Evolutionary conservation across 2,113 vertebrate species (phyloP), one percentile per base, ranked within the genome.

Genomic region (Thunnus maccoyii): DNA sequence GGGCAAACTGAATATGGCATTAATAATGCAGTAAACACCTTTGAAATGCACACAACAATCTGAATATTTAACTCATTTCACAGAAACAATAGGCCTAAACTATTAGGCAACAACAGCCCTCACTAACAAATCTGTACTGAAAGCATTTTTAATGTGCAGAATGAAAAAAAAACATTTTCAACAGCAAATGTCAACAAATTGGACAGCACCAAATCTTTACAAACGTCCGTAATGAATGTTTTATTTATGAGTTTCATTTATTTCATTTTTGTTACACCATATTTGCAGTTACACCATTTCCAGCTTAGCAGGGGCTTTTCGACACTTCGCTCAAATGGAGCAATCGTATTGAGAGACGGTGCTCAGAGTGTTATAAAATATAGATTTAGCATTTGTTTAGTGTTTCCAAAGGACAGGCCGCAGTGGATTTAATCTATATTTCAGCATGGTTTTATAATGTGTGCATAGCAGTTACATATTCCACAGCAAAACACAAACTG

Each of bases 21-120:
- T 92, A 92, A 91, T 92, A 94, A 91, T 93, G 91, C 82, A 94
- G 72, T 83, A 89, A 90, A 91, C 91, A 93, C 89, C 90, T 91
- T 83, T 91, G 92, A 91, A 89, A 90, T 77, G 68, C 84, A 84
- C 86, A 89, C 82, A 87, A 85, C 77, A 82, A 73, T 82, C 46
- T 90, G 68, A 92, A 89, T 91, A 85, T 83, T 92, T 90, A 80
- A 86, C 75, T 70, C 9, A 4, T 86, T 64, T 82, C 82, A 67
- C 66, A 71, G 50, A 82, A 89, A 90, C 81, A 87, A 90, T 76
- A 71, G 41, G 68, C n/a, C 62, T 22, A 66, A 80, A 77, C 47
- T 76, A 69, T 80, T 84, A 77, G 62, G 36, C 56, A 88, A 78
- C 67, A 77, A 30, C 73, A 83, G 36, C 46, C 41, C 50, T 44